Base-by-base conservation (phyloP, 2,797 vertebrate genomes). In the Poeciliopsis presidionis region DNA sequence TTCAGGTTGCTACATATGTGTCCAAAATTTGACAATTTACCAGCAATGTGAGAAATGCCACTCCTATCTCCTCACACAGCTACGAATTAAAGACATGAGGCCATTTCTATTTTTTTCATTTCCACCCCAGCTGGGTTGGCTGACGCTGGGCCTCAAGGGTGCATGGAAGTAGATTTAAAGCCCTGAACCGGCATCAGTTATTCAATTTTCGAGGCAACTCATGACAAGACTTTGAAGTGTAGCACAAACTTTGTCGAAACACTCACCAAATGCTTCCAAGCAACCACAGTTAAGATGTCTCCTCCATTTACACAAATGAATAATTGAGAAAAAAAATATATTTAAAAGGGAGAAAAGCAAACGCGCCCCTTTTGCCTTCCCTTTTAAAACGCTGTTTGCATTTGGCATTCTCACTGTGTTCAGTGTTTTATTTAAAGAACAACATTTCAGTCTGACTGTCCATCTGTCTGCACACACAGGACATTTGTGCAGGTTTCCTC, bases 301-400 rank as follows among this genome's bases (percentile, higher is more conserved):
- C 72, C 84, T 71, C 73, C 36, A 76, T 77, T 91, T 83, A 63
- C 49, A 65, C 73, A 63, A 61, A 88, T 92, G 71, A 92, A 92
- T 92, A 91, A 95, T 90, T 94, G 86, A 94, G 89, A 92, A 93
- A 92, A 86, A 93, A 93, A 18, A 8, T 5, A 91, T 73, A 82
- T 84, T 81, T 61, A n/a, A 65, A 57, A 57, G 65, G 55, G 79
- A 81, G 46, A 59, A 43, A 76, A 71, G 55, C 65, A 74, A 78
- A 51, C 1, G 67, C 43, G 13, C 9, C 59, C 69, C 75, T 70
- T 74, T 74, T 76, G 82, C 80, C 75, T 80, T 87, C 88, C 77
- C 86, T 91, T 77, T 91, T 77, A 82, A 91, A 91, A 89, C 61
- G 13, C 30, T 46, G 25, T 86, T 84, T 75, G 59, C 75, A 43